Conservation (phyloP, 2,888 invertebrate genomes). For the Sycophila texana region DNA sequence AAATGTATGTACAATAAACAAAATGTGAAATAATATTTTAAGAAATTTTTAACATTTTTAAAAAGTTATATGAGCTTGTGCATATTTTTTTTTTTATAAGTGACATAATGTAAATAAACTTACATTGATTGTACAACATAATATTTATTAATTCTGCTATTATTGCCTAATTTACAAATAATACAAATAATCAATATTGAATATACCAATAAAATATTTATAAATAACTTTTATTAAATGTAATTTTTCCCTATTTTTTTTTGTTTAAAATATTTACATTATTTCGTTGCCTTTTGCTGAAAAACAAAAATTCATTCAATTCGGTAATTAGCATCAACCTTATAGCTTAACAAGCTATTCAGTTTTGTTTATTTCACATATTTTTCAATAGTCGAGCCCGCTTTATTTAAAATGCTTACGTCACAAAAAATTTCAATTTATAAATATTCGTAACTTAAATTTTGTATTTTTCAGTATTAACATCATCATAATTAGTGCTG, state of each 20-base stretch:
- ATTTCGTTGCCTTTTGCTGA: too few species aligned
- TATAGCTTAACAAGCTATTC: too few species aligned
- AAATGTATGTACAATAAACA: slow-evolving; percentile 32
- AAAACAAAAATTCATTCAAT: too few species aligned
- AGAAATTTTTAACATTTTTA: slow-evolving; percentile 17
- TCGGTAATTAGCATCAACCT: too few species aligned
- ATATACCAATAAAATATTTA: neutral
- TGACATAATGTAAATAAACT: slow-evolving; percentile 52
- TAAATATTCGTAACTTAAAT: too few species aligned
- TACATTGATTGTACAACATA: slow-evolving; percentile 31
- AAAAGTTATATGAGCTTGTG: slow-evolving; percentile 31
- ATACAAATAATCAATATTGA: neutral
- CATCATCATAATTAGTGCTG: too few species aligned
- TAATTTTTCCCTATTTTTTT: neutral
- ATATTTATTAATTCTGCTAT: slow-evolving; percentile 2
- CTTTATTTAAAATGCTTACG: too few species aligned
- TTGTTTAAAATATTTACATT: neutral
- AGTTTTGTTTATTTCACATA: too few species aligned
- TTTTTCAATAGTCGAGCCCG: too few species aligned
- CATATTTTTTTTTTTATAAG: slow-evolving; percentile 40
- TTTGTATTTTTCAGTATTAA: too few species aligned
- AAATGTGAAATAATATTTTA: slow-evolving; percentile 27
- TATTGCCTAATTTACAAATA: slow-evolving; percentile 8
- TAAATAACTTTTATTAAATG: slow-evolving; percentile 9
- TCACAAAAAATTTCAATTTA: too few species aligned